Evolutionary conservation across 2,797 vertebrate genomes (phyloP).

Genomic region (Cyclopterus lumpus): DNA sequence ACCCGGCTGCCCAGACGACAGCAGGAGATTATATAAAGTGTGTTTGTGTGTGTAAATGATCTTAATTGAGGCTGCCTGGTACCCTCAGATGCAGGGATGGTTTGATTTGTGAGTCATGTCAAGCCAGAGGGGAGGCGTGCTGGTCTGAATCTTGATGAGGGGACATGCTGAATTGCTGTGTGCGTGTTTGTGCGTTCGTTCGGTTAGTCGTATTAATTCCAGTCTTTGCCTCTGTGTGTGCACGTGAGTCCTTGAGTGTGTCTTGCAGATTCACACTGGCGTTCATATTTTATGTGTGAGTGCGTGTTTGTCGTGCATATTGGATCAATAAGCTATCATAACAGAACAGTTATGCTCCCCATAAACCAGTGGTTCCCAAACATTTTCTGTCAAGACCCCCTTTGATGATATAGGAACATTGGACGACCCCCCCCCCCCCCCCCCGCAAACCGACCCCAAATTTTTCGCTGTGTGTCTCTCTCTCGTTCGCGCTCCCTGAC

Average conservation of each 20-base stretch:
- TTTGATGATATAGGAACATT: too few relatives aligned
- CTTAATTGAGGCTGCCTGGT: slow-evolving; percentile 22
- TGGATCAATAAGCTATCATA: slow-evolving; percentile 53
- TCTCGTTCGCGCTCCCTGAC: too few relatives aligned
- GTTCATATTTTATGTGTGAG: not conserved
- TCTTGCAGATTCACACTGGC: not conserved
- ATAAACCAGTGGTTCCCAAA: too few relatives aligned
- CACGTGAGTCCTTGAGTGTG: not conserved
- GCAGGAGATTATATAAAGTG: not conserved
- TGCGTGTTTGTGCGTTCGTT: not conserved
- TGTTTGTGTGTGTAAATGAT: not conserved
- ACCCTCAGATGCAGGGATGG: slow-evolving; percentile 12
- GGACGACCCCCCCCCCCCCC: too few relatives aligned
- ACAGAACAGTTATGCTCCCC: slow-evolving; percentile 51
- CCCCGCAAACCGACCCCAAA: too few relatives aligned
- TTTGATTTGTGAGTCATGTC: slow-evolving; percentile 40
- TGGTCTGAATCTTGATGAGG: slow-evolving; percentile 39
- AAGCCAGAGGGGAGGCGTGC: slow-evolving; percentile 17
- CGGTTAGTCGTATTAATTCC: not conserved
- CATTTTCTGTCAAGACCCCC: too few relatives aligned
- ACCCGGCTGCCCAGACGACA: not conserved
- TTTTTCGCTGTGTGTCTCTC: too few relatives aligned
- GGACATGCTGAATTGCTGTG: not conserved
- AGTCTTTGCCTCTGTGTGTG: not conserved
- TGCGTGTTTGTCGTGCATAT: not conserved